Conservation (phyloP, 92 coral and sea anemone genomes). For the Anthopleura xanthogrammica region DNA sequence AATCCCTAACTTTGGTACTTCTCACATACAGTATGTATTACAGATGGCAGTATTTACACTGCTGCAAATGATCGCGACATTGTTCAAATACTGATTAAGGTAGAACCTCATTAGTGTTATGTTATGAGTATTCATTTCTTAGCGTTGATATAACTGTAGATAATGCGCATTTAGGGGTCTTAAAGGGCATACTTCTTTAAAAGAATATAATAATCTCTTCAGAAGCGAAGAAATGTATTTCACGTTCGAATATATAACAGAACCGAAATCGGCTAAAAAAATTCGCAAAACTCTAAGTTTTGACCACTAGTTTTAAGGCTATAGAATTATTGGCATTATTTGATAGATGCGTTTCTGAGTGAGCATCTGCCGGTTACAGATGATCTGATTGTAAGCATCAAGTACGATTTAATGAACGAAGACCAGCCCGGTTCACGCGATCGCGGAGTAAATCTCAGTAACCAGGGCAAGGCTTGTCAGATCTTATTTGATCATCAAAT, state of each 20-base stretch:
- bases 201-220: background rate
- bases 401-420: background rate
- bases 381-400: background rate
- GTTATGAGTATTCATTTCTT: background rate
- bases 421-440: background rate
- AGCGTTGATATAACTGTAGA: background rate
- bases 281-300: background rate
- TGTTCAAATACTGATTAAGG: background rate
- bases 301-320: no score
- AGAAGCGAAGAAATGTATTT: background rate
- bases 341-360: background rate
- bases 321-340: background rate
- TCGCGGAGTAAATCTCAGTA: background rate
- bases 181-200: background rate
- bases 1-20: background rate
- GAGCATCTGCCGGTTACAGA: background rate
- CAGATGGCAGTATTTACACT: background rate
- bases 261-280: background rate
- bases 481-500: background rate
- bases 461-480: background rate
- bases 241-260: background rate
- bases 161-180: slow-evolving; percentile 1
- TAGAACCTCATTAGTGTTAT: background rate
- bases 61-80: background rate
- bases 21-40: background rate